Evolutionary conservation across 1,140 invertebrate genomes (phyloP).

Genomic region (Ceratina japonica): DNA sequence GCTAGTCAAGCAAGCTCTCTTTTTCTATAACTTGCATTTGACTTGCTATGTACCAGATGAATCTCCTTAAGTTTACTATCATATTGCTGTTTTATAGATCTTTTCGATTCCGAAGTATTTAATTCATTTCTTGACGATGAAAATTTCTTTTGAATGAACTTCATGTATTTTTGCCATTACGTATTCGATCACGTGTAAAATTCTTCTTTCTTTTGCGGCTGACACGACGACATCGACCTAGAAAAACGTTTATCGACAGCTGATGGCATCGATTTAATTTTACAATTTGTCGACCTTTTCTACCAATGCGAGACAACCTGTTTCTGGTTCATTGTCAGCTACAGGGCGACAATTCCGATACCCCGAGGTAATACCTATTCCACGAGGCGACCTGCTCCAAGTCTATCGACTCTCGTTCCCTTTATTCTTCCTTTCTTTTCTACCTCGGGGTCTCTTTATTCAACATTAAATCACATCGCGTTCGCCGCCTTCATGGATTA

Average conservation of each 20-base stretch:
- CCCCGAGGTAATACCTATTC: slow-evolving; percentile 58
- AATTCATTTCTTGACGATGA: too few relatives aligned
- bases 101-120: too few relatives aligned
- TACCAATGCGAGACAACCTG: slow-evolving; percentile 68
- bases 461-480: not conserved
- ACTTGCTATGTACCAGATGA: too few relatives aligned
- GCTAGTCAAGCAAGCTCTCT: too few relatives aligned
- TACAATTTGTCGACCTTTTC: slow-evolving; percentile 66
- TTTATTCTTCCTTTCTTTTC: not conserved
- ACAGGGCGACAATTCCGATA: slow-evolving; percentile 64
- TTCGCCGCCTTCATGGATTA: slow-evolving; percentile 9
- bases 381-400: slow-evolving; percentile 42
- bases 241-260: slow-evolving; percentile 45
- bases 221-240: slow-evolving; percentile 34
- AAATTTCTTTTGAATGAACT: too few relatives aligned
- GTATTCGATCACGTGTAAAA: slow-evolving; percentile 13
- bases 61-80: too few relatives aligned
- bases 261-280: slow-evolving; percentile 66
- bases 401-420: not conserved
- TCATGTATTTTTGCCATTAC: not conserved
- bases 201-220: slow-evolving; percentile 38
- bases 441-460: not conserved
- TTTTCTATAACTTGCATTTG: too few relatives aligned
- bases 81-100: too few relatives aligned
- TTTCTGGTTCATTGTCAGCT: slow-evolving; percentile 47